Evolutionary conservation across 2,113 vertebrate species (phyloP).

Genomic region (Sciurus niger): DNA sequence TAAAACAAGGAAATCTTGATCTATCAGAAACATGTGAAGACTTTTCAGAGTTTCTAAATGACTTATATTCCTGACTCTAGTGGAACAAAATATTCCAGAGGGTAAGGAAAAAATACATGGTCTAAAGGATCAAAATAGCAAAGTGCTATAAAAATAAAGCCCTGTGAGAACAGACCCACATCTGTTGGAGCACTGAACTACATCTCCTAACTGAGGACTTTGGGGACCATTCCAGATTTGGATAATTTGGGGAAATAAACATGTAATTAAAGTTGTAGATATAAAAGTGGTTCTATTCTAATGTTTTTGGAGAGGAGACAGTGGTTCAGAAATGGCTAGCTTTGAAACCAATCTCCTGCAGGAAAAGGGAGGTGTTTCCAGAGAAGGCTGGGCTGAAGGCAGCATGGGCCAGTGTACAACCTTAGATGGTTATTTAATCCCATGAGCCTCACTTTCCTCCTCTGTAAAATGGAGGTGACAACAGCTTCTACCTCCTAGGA

Average conservation of each 20-base stretch:
- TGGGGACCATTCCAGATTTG: conserved; percentile 28
- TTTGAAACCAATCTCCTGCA: background rate
- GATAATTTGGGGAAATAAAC: background rate
- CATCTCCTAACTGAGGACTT: background rate
- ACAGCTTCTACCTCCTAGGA: background rate
- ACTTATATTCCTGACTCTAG: conserved; percentile 52
- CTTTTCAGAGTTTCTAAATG: conserved; percentile 66
- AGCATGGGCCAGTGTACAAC: background rate
- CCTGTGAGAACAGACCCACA: background rate
- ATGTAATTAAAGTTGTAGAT: conserved; percentile 12
- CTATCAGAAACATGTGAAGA: conserved; percentile 52
- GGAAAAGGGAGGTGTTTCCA: background rate
- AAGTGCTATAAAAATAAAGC: conserved; percentile 20
- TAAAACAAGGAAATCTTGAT: conserved; percentile 67
- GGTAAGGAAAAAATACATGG: background rate
- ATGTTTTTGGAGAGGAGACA: conserved; percentile 45
- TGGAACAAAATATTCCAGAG: conserved; percentile 64
- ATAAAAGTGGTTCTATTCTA: conserved; percentile 19
- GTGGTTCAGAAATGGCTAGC: background rate
- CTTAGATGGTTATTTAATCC: background rate
- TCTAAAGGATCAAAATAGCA: conserved; percentile 52
- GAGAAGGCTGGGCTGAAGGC: background rate
- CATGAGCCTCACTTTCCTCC: background rate
- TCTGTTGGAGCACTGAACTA: background rate
- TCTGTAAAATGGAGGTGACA: background rate